A percentile compares a stretch with the other conserved stretches of the same genome.
phyloP scores from a whole-genome alignment of 1,140 invertebrate genomes.

The Maconellicoccus hirsutus region DNA sequence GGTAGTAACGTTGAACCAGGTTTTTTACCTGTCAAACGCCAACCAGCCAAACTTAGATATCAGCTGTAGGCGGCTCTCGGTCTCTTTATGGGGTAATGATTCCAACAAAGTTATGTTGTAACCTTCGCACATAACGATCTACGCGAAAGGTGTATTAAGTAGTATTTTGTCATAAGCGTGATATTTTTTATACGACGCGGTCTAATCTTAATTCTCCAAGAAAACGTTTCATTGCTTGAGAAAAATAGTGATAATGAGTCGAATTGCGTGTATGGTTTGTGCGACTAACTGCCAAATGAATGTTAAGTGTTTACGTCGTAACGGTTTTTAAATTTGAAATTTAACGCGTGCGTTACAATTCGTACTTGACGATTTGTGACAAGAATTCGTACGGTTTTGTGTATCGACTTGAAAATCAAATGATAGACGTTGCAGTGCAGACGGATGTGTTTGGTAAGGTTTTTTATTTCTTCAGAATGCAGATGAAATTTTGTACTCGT shows the following conservation, averaged over 20 bases:
- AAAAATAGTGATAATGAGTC: too few species aligned
- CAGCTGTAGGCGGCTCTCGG: neutral
- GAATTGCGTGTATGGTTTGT: neutral
- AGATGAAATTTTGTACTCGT: neutral
- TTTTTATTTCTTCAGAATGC: neutral
- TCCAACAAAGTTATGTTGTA: neutral
- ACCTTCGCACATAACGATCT: neutral
- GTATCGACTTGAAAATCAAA: neutral
- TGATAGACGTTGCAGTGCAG: conserved; percentile 5
- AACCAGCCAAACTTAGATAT: neutral
- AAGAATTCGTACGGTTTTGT: neutral
- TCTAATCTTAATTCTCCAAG: neutral
- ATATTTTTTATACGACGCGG: neutral
- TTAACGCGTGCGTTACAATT: neutral
- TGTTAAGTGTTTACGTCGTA: neutral
- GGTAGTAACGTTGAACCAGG: neutral
- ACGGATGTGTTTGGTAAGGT: conserved; percentile 15
- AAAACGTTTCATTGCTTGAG: too few species aligned
- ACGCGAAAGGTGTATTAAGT: neutral
- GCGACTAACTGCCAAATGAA: neutral
- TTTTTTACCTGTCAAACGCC: conserved; percentile 3
- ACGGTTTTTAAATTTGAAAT: neutral
- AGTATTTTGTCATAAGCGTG: neutral
- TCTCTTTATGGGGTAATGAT: conserved; percentile 2
- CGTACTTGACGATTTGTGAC: neutral